Percentiles rank a stretch among this genome's conserved stretches.
Conservation (phyloP, 2,888 invertebrate genomes). For the Lasioglossum zephyrum region DNA sequence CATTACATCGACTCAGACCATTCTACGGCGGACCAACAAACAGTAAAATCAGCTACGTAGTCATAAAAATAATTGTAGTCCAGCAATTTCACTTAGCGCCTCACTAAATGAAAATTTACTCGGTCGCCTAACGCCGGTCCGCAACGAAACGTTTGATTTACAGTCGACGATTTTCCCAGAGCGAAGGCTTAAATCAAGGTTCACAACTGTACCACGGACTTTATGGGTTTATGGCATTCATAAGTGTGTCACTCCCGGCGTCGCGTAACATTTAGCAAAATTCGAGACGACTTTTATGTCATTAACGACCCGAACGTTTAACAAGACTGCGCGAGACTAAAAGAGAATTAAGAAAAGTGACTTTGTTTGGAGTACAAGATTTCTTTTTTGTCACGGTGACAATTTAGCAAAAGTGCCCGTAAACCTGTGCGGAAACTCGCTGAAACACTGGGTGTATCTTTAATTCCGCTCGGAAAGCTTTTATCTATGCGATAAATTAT, state of each 20-base stretch:
- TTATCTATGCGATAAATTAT: constrained; percentile 66
- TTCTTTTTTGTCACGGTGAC: neutral
- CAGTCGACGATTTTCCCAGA: neutral
- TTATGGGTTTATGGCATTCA: neutral
- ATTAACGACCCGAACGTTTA: neutral
- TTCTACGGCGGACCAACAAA: neutral
- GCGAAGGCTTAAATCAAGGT: neutral
- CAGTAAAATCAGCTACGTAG: neutral
- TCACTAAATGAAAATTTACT: neutral
- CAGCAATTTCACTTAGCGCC: neutral
- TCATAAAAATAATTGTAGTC: neutral
- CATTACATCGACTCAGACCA: neutral
- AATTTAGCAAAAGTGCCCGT: neutral
- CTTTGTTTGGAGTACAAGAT: neutral
- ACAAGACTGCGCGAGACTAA: neutral
- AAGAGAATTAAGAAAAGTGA: neutral
- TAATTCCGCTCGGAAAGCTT: constrained; percentile 26
- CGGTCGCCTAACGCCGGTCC: neutral
- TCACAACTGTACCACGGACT: neutral
- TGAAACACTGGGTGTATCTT: neutral
- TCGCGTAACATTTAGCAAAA: neutral
- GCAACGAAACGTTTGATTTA: neutral
- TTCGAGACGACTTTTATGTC: neutral
- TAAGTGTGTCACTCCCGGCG: neutral
- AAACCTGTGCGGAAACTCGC: neutral